These are phyloP conservation scores for Folsomia candida DNA, from an alignment of 2,888 invertebrate genomes.

Conservation along the genomic window DNA sequence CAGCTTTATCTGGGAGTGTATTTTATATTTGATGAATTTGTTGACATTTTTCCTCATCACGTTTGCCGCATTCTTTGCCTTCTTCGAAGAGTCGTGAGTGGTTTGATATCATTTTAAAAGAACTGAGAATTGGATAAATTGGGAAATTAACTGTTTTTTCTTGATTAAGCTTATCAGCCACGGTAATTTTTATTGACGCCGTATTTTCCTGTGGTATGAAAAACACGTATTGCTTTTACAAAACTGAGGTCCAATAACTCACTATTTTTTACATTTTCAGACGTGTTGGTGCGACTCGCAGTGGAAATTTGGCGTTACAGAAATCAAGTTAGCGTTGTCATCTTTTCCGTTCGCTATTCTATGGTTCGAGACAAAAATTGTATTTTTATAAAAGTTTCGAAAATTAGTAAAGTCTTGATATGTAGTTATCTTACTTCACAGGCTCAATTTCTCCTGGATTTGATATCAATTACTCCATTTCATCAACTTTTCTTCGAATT, in stretches of 20 bases:
- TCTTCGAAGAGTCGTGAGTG: slow-evolving; percentile 30
- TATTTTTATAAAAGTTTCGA: not conserved
- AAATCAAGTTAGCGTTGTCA: slow-evolving; percentile 20
- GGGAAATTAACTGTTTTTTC: slow-evolving; percentile 11
- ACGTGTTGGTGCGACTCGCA: slow-evolving; percentile 28
- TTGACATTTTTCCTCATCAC: slow-evolving; percentile 21
- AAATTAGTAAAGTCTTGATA: too few relatives aligned
- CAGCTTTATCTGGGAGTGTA: slow-evolving; percentile 30
- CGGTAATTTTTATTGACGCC: not conserved
- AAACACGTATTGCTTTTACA: not conserved
- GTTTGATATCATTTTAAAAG: slow-evolving; percentile 20
- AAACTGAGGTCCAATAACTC: not conserved
- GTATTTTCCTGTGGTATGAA: not conserved
- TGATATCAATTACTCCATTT: slow-evolving; percentile 28
- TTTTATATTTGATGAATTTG: slow-evolving; percentile 18
- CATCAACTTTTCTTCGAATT: slow-evolving; percentile 26
- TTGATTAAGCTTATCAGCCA: not conserved
- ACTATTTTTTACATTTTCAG: slow-evolving; percentile 14
- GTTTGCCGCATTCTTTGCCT: slow-evolving; percentile 29
- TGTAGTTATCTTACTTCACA: too few relatives aligned
- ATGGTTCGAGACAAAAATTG: too few relatives aligned
- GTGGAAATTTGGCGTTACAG: slow-evolving; percentile 41
- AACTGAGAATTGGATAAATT: slow-evolving; percentile 21
- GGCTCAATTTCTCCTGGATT: slow-evolving; percentile 32
- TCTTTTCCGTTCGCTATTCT: slow-evolving; percentile 35